These are phyloP conservation scores for Stenoptilia bipunctidactyla DNA, from an alignment of 2,888 invertebrate species.

Conservation along the genomic window DNA sequence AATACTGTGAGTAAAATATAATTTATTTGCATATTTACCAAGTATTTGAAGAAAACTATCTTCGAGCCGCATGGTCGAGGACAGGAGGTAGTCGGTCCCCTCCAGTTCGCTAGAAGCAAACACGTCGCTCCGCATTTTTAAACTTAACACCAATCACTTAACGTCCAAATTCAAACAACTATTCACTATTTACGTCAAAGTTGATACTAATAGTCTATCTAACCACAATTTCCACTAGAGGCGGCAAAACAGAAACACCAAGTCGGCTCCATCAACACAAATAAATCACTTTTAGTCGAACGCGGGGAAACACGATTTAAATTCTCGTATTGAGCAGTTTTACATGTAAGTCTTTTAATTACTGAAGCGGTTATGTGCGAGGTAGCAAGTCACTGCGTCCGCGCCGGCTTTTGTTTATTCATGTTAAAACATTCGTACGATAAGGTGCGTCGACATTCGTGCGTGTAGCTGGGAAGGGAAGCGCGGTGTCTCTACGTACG, in stretches of 20 bases:
- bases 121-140: constrained; percentile 64
- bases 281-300: no score
- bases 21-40: constrained; percentile 44
- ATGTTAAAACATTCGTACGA: no score
- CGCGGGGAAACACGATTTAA: no score
- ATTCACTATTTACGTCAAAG: no score
- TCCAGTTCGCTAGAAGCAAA: constrained; percentile 69
- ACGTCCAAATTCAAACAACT: constrained; percentile 24
- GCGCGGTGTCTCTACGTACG: constrained; percentile 6
- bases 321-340: no score
- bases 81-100: constrained; percentile 73
- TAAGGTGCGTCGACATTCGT: background rate
- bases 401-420: background rate
- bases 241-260: no score
- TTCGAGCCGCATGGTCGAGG: constrained; percentile 73
- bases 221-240: background rate
- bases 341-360: constrained; percentile 7
- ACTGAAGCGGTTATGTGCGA: background rate
- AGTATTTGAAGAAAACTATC: constrained; percentile 74
- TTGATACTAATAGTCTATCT: no score
- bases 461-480: background rate
- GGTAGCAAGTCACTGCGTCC: constrained; percentile 2
- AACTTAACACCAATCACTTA: constrained; percentile 26
- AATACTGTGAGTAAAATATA: no score
- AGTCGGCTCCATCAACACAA: no score